phyloP scores from a whole-genome alignment of 2,888 invertebrate species.

The Idaea aversata region DNA sequence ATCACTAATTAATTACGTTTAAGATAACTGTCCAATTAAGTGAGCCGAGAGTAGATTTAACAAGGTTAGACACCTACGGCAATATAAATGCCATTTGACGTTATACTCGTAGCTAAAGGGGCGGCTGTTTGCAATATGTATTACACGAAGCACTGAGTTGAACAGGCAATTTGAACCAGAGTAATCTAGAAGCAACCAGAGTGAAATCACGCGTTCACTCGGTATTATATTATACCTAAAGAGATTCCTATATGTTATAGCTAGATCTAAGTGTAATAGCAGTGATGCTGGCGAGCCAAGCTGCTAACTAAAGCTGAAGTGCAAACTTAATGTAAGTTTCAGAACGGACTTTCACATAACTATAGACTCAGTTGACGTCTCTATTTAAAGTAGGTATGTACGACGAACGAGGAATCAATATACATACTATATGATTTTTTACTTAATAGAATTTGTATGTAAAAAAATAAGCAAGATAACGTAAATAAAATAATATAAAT shows the following conservation, averaged over 20 bases:
- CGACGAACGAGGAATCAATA: conserved; percentile 11
- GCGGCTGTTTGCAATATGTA: conserved; percentile 47
- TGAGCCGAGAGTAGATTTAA: conserved; percentile 21
- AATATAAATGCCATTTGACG: conserved; percentile 29
- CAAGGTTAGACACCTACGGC: conserved; percentile 16
- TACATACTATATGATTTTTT: conserved; percentile 8
- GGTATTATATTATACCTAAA: conserved; percentile 15
- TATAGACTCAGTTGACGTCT: background rate
- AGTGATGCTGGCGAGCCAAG: conserved; percentile 35
- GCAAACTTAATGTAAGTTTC: conserved; percentile 60
- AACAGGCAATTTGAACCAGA: conserved; percentile 50
- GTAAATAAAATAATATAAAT: too few relatives aligned
- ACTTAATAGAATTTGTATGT: too few relatives aligned
- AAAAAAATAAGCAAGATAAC: too few relatives aligned
- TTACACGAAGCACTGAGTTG: conserved; percentile 51
- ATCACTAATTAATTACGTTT: conserved; percentile 13
- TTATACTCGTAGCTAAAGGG: conserved; percentile 38
- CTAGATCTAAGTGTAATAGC: conserved; percentile 37
- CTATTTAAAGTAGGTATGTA: background rate
- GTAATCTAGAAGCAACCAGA: conserved; percentile 47
- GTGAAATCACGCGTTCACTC: conserved; percentile 31
- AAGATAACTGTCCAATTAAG: conserved; percentile 32
- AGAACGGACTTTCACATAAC: conserved; percentile 32
- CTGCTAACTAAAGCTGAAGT: conserved; percentile 52
- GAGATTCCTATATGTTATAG: conserved; percentile 17